phyloP scores from a whole-genome alignment of 2,797 vertebrate genomes.

The Tokudaia tokunoshimensis region DNA sequence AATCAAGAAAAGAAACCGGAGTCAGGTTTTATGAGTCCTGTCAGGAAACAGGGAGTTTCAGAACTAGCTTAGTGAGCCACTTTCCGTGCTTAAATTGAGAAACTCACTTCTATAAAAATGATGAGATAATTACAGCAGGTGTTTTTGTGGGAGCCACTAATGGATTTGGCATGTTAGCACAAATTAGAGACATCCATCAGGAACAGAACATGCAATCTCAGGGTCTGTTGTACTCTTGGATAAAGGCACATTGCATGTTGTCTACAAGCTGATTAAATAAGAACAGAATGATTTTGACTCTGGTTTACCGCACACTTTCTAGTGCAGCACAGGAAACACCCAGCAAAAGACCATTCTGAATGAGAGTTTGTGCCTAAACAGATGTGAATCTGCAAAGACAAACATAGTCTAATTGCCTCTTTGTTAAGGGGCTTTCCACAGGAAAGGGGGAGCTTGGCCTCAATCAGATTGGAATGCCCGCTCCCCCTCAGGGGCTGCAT shows the following conservation, averaged over 20 bases:
- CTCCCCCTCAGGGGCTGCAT: background rate
- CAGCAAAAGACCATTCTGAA: background rate
- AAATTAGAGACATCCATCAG: background rate
- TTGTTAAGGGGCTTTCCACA: background rate
- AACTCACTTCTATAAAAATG: background rate
- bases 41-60: conserved; percentile 45
- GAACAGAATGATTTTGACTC: background rate
- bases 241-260: background rate
- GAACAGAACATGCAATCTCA: background rate
- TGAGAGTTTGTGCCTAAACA: background rate
- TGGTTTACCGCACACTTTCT: background rate
- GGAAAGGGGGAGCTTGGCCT: background rate
- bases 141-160: background rate
- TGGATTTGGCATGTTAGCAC: background rate
- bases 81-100: background rate
- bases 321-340: background rate
- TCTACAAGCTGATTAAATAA: background rate
- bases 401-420: background rate
- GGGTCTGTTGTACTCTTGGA: background rate
- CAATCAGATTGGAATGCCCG: background rate
- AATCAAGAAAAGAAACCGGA: background rate
- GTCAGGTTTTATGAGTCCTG: conserved; percentile 4
- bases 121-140: background rate
- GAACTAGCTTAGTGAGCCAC: background rate
- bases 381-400: background rate